phyloP scores from a whole-genome alignment of 35 echinoderm and acorn worm genomes.

The Ptychodera flava region DNA sequence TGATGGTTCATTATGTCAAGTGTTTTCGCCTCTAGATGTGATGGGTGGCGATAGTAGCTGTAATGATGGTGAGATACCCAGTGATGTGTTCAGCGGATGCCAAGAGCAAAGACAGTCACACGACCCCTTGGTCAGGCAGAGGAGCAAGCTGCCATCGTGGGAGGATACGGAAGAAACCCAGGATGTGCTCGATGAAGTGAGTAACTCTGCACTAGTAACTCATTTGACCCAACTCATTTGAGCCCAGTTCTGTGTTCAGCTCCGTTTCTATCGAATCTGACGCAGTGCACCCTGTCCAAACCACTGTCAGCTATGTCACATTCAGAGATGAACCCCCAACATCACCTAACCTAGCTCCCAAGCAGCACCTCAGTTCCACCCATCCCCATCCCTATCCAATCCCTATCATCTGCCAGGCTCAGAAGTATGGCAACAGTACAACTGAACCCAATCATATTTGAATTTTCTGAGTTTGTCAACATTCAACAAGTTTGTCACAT shows the following conservation, averaged over 20 bases:
- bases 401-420: constrained; percentile 2
- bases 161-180: constrained; percentile 48
- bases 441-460: no score
- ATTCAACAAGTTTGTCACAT: no score
- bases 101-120: constrained; percentile 15
- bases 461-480: no score
- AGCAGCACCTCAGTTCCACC: not conserved
- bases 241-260: no score
- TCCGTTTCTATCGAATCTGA: no score
- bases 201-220: not conserved
- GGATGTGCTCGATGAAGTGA: constrained; percentile 90
- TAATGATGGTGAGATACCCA: not conserved
- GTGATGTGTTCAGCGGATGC: not conserved
- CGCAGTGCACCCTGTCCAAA: no score
- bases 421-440: no score
- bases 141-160: constrained; percentile 76
- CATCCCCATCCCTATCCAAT: not conserved
- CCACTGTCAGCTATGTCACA: no score
- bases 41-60: not conserved
- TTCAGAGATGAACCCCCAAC: no score
- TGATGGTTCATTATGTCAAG: not conserved
- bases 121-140: constrained; percentile 18
- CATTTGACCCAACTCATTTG: no score
- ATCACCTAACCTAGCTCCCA: not conserved
- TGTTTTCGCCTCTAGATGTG: not conserved